These are phyloP conservation scores for Pungitius pungitius DNA, from an alignment of 2,113 vertebrate species.

Conservation along the genomic window DNA sequence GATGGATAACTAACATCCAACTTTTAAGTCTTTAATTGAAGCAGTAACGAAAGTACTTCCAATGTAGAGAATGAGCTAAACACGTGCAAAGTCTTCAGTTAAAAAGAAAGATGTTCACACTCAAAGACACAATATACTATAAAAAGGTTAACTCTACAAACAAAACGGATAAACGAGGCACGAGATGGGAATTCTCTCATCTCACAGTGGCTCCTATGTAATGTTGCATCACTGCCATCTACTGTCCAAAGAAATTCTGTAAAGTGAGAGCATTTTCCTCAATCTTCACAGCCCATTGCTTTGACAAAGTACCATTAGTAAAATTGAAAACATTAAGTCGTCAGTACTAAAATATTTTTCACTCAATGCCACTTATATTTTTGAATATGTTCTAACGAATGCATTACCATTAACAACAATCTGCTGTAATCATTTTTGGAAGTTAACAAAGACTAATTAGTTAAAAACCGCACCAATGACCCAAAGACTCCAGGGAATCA, in stretches of 20 bases:
- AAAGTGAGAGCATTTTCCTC: background rate
- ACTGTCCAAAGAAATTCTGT: conserved; percentile 19
- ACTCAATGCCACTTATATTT: background rate
- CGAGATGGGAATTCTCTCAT: background rate
- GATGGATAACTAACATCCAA: background rate
- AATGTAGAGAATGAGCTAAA: background rate
- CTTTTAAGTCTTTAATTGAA: background rate
- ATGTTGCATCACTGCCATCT: conserved; percentile 42
- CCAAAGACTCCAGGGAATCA: background rate
- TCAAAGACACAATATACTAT: background rate
- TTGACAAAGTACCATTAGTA: background rate
- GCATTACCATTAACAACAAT: background rate
- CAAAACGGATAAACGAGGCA: background rate
- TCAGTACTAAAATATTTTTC: no score
- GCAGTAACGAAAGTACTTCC: background rate
- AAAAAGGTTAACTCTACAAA: background rate
- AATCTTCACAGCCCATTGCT: background rate
- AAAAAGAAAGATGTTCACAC: background rate
- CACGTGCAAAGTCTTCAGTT: background rate
- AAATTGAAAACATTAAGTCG: background rate
- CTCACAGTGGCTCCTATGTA: background rate
- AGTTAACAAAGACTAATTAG: background rate
- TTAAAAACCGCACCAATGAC: background rate
- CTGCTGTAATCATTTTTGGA: background rate
- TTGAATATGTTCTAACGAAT: background rate